phyloP scores from a whole-genome alignment of 2,797 vertebrate species.

The Lutjanus campechanus region DNA sequence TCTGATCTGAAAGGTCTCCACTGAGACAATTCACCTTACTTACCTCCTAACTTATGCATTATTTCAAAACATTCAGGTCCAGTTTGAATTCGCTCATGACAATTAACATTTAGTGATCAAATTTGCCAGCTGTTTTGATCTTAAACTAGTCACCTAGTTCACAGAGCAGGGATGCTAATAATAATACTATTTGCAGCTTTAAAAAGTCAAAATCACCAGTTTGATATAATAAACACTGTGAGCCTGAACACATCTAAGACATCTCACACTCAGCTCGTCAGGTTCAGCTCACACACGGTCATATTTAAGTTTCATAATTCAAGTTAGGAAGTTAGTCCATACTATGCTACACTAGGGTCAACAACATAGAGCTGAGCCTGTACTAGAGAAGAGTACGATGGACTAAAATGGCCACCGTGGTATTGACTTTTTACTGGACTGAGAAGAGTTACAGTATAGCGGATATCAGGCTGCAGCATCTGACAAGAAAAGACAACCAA shows the following conservation, averaged over 20 bases:
- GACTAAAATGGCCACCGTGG: neutral
- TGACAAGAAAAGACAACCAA: no score
- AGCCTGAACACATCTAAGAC: neutral
- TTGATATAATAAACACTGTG: no score
- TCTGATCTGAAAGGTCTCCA: neutral
- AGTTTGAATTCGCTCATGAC: neutral
- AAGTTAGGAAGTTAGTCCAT: neutral
- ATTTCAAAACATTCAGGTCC: neutral
- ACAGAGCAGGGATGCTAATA: neutral
- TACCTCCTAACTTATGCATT: neutral
- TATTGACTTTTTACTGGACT: neutral
- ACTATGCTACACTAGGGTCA: neutral
- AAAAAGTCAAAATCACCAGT: no score
- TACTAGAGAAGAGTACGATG: neutral
- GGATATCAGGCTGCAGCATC: neutral
- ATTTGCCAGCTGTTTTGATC: neutral
- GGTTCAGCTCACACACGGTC: neutral
- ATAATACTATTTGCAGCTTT: neutral
- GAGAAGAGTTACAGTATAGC: neutral
- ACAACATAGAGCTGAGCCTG: neutral
- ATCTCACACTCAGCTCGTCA: neutral
- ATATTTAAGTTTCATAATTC: neutral
- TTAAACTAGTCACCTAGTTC: neutral
- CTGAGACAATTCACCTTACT: neutral
- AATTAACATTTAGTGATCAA: no score